These are phyloP conservation scores for Beris morrisii DNA, from an alignment of 2,888 invertebrate species.

Conservation along the genomic window DNA sequence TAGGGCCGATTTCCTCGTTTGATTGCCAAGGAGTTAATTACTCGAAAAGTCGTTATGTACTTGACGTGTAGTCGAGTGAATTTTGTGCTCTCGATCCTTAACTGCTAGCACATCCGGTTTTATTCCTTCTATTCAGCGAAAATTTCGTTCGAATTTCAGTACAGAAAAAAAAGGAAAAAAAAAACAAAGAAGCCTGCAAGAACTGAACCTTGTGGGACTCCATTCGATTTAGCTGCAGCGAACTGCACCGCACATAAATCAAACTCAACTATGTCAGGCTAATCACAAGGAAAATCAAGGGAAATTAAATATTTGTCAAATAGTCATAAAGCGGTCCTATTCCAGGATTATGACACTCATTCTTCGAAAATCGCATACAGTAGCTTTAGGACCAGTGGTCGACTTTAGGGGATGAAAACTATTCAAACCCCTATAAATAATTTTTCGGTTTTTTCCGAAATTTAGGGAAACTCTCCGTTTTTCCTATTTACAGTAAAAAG, in stretches of 20 bases:
- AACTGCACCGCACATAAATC: conserved; percentile 19
- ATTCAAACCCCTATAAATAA: conserved; percentile 16
- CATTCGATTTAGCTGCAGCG: not conserved
- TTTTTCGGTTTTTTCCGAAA: conserved; percentile 23
- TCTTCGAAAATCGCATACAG: conserved; percentile 11
- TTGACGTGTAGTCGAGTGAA: conserved; percentile 20
- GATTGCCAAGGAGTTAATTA: conserved; percentile 37
- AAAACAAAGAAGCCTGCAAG: too few relatives aligned
- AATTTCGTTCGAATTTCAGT: too few relatives aligned
- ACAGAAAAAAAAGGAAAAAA: too few relatives aligned
- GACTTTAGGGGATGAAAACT: conserved; percentile 4
- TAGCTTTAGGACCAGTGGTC: conserved; percentile 8
- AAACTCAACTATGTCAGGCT: conserved; percentile 3
- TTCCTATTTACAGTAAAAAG: conserved; percentile 30
- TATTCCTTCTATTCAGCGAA: too few relatives aligned
- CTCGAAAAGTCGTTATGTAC: conserved; percentile 34
- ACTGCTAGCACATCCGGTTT: too few relatives aligned
- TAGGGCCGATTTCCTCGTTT: conserved; percentile 32
- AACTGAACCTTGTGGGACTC: too few relatives aligned
- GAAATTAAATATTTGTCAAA: conserved; percentile 41
- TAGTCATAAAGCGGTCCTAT: conserved; percentile 35
- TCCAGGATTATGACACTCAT: conserved; percentile 35
- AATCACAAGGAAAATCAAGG: conserved; percentile 34
- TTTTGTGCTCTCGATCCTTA: too few relatives aligned
- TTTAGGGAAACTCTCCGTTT: conserved; percentile 33